Conservation (phyloP, 2,888 invertebrate species). For the Frankliniella intonsa region DNA sequence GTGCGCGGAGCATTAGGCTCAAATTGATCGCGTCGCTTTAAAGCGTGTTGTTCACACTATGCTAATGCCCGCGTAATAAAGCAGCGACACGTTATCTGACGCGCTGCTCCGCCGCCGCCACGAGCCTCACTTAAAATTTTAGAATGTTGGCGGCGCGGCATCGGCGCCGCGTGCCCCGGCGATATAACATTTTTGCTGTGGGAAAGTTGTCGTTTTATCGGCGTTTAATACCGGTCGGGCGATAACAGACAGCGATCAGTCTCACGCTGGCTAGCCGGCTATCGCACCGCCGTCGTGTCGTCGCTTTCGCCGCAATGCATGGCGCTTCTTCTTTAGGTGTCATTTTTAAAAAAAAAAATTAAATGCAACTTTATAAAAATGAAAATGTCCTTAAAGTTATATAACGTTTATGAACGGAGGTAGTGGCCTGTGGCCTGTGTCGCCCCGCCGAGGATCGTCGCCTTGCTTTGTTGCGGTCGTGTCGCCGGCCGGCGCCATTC, state of each 20-base stretch:
- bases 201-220: not conserved
- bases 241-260: not conserved
- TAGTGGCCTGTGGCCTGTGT: too few species aligned
- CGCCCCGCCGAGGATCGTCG: not conserved
- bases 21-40: slow-evolving; percentile 16
- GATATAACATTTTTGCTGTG: not conserved
- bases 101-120: not conserved
- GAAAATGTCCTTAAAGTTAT: too few species aligned
- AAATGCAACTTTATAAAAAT: too few species aligned
- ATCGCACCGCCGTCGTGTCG: too few species aligned
- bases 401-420: too few species aligned
- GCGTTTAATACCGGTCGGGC: not conserved
- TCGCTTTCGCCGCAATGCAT: too few species aligned
- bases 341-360: too few species aligned
- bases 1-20: slow-evolving; percentile 15
- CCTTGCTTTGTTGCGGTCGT: not conserved
- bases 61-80: slow-evolving; percentile 21
- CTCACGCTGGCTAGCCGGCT: not conserved
- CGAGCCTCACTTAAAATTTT: not conserved
- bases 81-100: not conserved
- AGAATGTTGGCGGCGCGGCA: not conserved
- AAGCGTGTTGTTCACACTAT: slow-evolving; percentile 26
- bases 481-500: not conserved
- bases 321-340: too few species aligned
- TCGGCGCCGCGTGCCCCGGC: too few species aligned